These are phyloP conservation scores for Crossoptilon crossoptilon DNA, from an alignment of 2,797 vertebrate genomes.

Conservation along the genomic window DNA sequence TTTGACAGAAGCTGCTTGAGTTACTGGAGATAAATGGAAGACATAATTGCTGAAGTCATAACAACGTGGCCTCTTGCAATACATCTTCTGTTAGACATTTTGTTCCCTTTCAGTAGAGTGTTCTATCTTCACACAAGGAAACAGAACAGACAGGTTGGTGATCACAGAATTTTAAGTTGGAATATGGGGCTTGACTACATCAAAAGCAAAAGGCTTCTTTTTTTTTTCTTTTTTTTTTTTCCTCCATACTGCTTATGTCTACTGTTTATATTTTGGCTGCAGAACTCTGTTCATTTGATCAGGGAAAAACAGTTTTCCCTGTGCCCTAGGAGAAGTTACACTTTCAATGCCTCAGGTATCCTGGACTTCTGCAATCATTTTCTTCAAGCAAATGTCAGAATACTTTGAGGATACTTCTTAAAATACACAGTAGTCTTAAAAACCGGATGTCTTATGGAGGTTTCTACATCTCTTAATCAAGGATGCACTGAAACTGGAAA, in stretches of 20 bases:
- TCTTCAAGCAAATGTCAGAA: not conserved
- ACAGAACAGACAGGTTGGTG: not conserved
- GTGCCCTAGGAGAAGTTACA: not conserved
- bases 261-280: not conserved
- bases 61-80: not conserved
- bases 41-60: not conserved
- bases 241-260: not conserved
- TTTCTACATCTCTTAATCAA: not conserved
- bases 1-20: not conserved
- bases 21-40: not conserved
- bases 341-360: not conserved
- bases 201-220: not conserved
- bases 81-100: not conserved
- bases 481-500: not conserved
- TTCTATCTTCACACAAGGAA: not conserved
- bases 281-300: not conserved
- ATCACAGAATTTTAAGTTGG: not conserved
- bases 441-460: not conserved
- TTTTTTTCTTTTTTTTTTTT: not conserved
- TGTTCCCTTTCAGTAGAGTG: rapidly evolving
- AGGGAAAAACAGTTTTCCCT: not conserved
- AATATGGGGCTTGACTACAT: not conserved
- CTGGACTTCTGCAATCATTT: not conserved
- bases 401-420: not conserved
- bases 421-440: rapidly evolving